Evolutionary conservation across 2,797 vertebrate species (phyloP).

Genomic region (Spinibarbus caldwelli): DNA sequence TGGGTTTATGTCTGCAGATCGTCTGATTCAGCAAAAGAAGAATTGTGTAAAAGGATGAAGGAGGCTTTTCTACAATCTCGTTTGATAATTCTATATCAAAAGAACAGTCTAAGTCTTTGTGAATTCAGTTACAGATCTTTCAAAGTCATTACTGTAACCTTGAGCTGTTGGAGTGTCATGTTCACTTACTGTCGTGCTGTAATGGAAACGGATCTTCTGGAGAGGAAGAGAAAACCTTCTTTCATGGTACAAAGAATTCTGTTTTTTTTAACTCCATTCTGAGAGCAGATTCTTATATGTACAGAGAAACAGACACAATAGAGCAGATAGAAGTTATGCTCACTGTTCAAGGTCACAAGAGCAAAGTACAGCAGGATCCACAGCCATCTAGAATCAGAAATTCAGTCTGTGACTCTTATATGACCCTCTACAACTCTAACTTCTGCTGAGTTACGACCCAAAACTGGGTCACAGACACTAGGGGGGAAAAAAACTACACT

Average conservation of each 20-base stretch:
- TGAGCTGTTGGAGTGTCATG: conserved; percentile 22
- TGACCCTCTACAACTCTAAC: background rate
- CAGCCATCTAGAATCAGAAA: background rate
- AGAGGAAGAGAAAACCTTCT: background rate
- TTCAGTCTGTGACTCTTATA: background rate
- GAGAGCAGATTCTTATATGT: background rate
- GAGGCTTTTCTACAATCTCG: background rate
- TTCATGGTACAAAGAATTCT: conserved; percentile 1
- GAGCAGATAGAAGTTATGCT: background rate
- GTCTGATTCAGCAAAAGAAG: background rate
- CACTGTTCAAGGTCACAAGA: background rate
- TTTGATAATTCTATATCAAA: background rate
- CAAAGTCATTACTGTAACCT: conserved; percentile 20
- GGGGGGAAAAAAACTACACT: background rate
- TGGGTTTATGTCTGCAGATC: background rate
- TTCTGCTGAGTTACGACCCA: background rate
- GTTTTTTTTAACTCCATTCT: background rate
- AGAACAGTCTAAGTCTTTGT: background rate
- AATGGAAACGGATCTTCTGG: conserved; percentile 16
- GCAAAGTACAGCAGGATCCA: background rate
- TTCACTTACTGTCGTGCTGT: background rate
- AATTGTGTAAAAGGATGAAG: background rate
- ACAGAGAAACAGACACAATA: background rate
- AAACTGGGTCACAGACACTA: background rate
- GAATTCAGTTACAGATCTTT: background rate